These are phyloP conservation scores for Halichondria panicea DNA, from an alignment of 37 sponge, comb jelly and placozoan species.

Conservation along the genomic window DNA sequence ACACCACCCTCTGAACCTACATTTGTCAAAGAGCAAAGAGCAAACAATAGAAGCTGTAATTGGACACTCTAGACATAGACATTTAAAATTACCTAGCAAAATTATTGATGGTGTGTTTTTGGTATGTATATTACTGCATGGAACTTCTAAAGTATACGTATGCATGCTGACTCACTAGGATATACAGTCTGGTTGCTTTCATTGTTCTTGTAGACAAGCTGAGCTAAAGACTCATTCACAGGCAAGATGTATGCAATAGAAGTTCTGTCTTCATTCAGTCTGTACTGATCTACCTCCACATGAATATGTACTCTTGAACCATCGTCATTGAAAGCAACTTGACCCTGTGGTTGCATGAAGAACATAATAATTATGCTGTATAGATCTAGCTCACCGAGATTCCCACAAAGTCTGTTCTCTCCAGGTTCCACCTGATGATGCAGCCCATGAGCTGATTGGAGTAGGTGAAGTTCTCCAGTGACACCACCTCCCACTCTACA, in stretches of 20 bases:
- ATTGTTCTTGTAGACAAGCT: conserved; percentile 7
- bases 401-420: conserved; percentile 15
- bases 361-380: neutral
- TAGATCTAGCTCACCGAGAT: conserved; percentile 5
- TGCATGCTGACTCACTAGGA: conserved; percentile 11
- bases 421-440: conserved; percentile 9
- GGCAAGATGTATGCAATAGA: neutral
- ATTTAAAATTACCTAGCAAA: too few relatives aligned
- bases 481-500: too few relatives aligned
- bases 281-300: conserved; percentile 10
- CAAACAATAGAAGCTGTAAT: too few relatives aligned
- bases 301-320: conserved; percentile 4
- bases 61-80: too few relatives aligned
- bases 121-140: too few relatives aligned
- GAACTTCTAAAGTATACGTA: too few relatives aligned
- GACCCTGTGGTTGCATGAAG: neutral
- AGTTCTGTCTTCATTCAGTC: neutral
- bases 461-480: conserved; percentile 28
- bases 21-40: neutral
- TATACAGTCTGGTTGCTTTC: neutral
- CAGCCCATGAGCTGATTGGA: conserved; percentile 11
- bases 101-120: too few relatives aligned
- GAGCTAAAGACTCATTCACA: neutral
- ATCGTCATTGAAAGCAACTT: conserved; percentile 17
- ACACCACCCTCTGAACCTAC: conserved; percentile 3